phyloP scores from a whole-genome alignment of 2,797 vertebrate species.

The Odontamblyopus lacepedii region DNA sequence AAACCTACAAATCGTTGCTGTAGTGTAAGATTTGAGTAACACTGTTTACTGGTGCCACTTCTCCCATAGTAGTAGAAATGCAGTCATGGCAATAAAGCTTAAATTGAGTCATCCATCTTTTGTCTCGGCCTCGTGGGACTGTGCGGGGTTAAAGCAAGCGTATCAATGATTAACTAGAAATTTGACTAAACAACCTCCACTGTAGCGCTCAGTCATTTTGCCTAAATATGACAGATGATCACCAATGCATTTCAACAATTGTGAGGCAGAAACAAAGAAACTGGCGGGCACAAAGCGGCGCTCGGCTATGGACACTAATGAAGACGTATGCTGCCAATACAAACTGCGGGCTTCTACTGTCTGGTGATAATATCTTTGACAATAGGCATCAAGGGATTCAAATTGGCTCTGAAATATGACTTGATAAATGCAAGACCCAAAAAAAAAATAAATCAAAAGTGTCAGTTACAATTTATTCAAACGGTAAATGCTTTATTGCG shows the following conservation, averaged over 20 bases:
- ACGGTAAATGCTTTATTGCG: conserved; percentile 53
- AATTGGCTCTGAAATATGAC: conserved; percentile 54
- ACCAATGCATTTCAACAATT: conserved; percentile 58
- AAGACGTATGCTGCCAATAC: conserved; percentile 68
- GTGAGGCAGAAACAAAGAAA: conserved; percentile 56
- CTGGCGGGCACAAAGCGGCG: conserved; percentile 34
- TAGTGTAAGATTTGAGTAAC: conserved; percentile 17
- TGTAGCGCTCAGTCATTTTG: conserved; percentile 52
- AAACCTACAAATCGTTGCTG: background rate
- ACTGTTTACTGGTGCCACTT: conserved; percentile 22
- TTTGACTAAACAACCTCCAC: conserved; percentile 50
- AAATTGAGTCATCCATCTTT: conserved; percentile 48
- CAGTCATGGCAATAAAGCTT: conserved; percentile 47
- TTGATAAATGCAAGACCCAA: conserved; percentile 51
- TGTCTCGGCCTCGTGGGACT: conserved; percentile 4
- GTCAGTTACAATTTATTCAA: conserved; percentile 61
- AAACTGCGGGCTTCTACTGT: conserved; percentile 15
- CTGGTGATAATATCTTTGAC: conserved; percentile 24
- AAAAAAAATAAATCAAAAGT: conserved; percentile 48
- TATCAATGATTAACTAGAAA: conserved; percentile 51
- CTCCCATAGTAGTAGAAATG: conserved; percentile 5
- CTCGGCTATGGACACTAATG: conserved; percentile 66
- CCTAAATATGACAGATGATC: conserved; percentile 54
- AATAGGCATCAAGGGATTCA: conserved; percentile 47
- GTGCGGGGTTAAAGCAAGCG: conserved; percentile 44